Evolutionary conservation across 2,797 vertebrate species (phyloP).

Genomic region (Mionectes olivaceus): DNA sequence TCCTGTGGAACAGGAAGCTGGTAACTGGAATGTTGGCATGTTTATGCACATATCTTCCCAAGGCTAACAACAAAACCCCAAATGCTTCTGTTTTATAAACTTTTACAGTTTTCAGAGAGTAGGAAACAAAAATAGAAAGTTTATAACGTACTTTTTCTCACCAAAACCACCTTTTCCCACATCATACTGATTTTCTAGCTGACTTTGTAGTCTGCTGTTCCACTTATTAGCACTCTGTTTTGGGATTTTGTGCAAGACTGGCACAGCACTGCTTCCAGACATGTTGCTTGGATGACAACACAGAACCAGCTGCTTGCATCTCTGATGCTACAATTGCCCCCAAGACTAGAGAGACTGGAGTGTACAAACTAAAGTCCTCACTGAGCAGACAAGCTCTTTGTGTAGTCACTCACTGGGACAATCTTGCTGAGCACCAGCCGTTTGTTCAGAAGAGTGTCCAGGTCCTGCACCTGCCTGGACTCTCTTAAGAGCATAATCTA

Average conservation of each 20-base stretch:
- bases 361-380: background rate
- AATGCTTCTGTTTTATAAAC: background rate
- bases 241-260: background rate
- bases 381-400: background rate
- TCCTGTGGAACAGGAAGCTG: background rate
- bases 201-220: background rate
- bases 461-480: background rate
- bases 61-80: background rate
- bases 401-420: background rate
- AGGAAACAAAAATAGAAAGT: background rate
- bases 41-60: background rate
- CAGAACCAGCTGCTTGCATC: background rate
- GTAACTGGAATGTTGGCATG: too few species aligned
- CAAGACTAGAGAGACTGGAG: background rate
- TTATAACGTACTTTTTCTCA: background rate
- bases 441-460: background rate
- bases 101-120: background rate
- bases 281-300: background rate
- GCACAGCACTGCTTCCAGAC: background rate
- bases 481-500: background rate
- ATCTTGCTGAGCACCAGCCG: background rate
- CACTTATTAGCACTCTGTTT: background rate
- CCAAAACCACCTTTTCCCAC: background rate
- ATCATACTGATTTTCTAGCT: background rate
- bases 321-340: background rate